Evolutionary conservation across 2,113 vertebrate genomes (phyloP), one percentile per base, ranked within the genome.

Genomic region (Syngnathus floridae): DNA sequence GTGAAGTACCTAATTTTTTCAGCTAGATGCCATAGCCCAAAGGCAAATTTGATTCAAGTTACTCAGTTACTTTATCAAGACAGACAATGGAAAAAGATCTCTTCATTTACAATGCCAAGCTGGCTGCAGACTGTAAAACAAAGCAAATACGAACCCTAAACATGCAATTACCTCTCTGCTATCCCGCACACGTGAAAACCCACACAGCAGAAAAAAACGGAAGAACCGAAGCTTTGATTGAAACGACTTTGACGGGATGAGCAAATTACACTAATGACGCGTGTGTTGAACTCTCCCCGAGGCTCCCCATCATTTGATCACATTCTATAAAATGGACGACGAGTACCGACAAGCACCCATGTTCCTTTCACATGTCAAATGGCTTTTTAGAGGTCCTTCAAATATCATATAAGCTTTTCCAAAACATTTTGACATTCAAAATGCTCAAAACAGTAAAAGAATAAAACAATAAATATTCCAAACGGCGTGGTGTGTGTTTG

Each of bases 91-190:
- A 48, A 17, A 48, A 19, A 19, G 6, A 48, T 8, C n/a, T 8
- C 10, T 6, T 4, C 48, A n/a, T 49, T 49, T n/a, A 3, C 9
- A n/a, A 49, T 10, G 48, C 2, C 7, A 9, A 49, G 7, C 48
- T 49, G 48, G 48, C 19, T 21, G 48, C 2, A 49, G 19, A 49
- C 17, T n/a, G 43, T 45, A 45, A 45, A 45, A 45, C 3, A 45
- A 45, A 45, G 43, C 14, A 45, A 45, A 45, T 45, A 16, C 16
- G 13, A 16, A 45, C 4, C 4, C 13, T 4, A 45, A 45, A 45
- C 14, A 45, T 6, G 13, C 77, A 77, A 78, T 83, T 85, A 87
- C 87, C 83, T 82, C 80, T 72, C 68, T 76, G 45, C 72, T 79
- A 78, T 54, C 82, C 73, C 62, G 17, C 43, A 16, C 26, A 37